Percentiles rank a stretch among this genome's conserved stretches.
Conservation (phyloP, 2,113 vertebrate genomes). For the Spizaetus ornatus region DNA sequence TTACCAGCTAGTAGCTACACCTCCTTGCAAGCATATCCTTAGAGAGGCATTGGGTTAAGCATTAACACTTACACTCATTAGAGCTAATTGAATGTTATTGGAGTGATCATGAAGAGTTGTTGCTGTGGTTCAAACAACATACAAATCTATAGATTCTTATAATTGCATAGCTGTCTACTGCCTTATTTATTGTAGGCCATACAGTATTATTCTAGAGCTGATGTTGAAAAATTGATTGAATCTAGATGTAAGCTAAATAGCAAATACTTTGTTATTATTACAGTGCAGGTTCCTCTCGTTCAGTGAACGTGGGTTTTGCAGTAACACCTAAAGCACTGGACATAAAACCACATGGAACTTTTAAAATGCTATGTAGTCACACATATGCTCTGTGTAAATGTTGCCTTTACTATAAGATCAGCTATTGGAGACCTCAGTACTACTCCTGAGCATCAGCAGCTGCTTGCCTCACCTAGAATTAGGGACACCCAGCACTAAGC, state of each 20-base stretch:
- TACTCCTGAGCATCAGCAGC: background rate
- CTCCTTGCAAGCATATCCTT: conserved; percentile 25
- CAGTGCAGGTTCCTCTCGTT: background rate
- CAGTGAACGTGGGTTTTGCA: background rate
- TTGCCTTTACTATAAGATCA: background rate
- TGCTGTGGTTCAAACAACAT: background rate
- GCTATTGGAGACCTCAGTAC: background rate
- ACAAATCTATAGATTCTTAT: background rate
- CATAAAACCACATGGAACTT: background rate
- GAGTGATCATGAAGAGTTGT: background rate
- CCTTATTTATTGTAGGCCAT: background rate
- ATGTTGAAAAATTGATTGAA: background rate
- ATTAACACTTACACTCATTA: conserved; percentile 4
- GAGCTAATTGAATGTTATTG: conserved; percentile 31
- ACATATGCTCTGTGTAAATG: background rate
- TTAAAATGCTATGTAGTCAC: background rate
- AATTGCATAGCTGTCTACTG: background rate
- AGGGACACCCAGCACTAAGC: background rate
- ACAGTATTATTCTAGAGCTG: background rate
- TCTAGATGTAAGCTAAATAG: background rate
- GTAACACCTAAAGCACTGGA: background rate
- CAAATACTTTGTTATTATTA: background rate
- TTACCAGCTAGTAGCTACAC: conserved; percentile 20
- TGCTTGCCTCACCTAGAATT: background rate
- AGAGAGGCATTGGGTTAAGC: conserved; percentile 8